These are phyloP conservation scores for Mechanitis mazaeus DNA, from an alignment of 2,888 invertebrate genomes.

Conservation along the genomic window DNA sequence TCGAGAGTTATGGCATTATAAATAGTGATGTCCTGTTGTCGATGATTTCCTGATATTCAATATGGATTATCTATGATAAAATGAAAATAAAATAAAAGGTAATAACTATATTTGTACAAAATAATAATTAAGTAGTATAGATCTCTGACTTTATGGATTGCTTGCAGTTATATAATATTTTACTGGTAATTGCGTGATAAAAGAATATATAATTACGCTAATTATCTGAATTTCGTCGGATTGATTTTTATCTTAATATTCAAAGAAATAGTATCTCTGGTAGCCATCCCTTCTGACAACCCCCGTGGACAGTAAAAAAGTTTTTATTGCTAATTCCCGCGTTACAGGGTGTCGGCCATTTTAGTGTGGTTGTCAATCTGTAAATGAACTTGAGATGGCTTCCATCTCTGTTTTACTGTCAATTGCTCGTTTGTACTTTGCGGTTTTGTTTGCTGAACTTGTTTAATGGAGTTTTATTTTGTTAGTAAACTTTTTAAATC, in stretches of 20 bases:
- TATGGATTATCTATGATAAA: neutral
- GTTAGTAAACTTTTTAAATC: neutral
- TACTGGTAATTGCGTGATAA: too few relatives aligned
- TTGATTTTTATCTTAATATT: too few relatives aligned
- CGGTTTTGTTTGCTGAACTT: constrained; percentile 15
- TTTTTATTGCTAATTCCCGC: constrained; percentile 70
- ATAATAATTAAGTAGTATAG: too few relatives aligned
- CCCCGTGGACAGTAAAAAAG: constrained; percentile 65
- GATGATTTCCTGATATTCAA: constrained; percentile 6
- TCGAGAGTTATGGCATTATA: constrained; percentile 58
- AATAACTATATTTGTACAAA: too few relatives aligned
- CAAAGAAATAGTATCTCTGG: too few relatives aligned
- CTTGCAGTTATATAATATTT: too few relatives aligned
- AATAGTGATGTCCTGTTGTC: constrained; percentile 34
- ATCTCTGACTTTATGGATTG: too few relatives aligned
- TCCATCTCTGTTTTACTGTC: constrained; percentile 52
- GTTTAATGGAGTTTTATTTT: constrained; percentile 7
- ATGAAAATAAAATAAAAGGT: too few relatives aligned
- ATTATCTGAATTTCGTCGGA: too few relatives aligned
- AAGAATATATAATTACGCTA: too few relatives aligned
- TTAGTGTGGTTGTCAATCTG: constrained; percentile 50
- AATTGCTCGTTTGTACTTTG: constrained; percentile 44
- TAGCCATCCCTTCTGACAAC: constrained; percentile 30
- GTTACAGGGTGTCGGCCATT: constrained; percentile 34
- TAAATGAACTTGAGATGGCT: constrained; percentile 49